Conservation (phyloP, 2,888 invertebrate genomes). For the Drosophila paramelanica region DNA sequence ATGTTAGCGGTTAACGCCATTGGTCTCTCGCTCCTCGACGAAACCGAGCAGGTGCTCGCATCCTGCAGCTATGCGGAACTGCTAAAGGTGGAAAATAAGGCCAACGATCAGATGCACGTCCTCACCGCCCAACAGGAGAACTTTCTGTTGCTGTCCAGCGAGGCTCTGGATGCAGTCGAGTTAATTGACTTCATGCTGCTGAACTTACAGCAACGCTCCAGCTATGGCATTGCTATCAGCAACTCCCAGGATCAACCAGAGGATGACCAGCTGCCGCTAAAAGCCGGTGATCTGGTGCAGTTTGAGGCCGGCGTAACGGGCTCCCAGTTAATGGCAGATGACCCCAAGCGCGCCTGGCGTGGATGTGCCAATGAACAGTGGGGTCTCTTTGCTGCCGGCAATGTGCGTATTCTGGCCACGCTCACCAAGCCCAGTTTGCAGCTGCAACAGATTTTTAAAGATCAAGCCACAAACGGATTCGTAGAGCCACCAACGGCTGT, state of each 20-base stretch:
- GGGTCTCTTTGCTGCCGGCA: constrained; percentile 95
- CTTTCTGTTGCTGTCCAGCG: constrained; percentile 95
- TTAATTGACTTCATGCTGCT: constrained; percentile 93
- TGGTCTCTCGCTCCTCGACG: constrained; percentile 96
- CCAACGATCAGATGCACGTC: constrained; percentile 89
- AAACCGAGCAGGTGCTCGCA: constrained; percentile 94
- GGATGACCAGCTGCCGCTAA: constrained; percentile 85
- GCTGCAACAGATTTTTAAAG: constrained; percentile 89
- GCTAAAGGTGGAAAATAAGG: constrained; percentile 87
- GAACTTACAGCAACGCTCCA: constrained; percentile 93
- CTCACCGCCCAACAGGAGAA: constrained; percentile 95
- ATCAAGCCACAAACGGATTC: constrained; percentile 60
- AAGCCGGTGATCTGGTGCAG: constrained; percentile 91
- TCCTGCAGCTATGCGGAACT: constrained; percentile 95
- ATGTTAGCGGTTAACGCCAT: constrained; percentile 98
- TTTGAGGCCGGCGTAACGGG: constrained; percentile 91
- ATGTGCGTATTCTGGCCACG: constrained; percentile 94
- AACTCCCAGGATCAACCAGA: constrained; percentile 81
- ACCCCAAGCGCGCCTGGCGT: constrained; percentile 87
- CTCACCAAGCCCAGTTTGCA: constrained; percentile 90
- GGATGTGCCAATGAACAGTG: constrained; percentile 89
- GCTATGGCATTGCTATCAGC: constrained; percentile 91
- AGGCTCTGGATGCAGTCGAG: constrained; percentile 93
- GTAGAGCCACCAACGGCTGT: constrained; percentile 86
- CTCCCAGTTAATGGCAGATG: constrained; percentile 87